Conservation (phyloP, 2,888 invertebrate genomes). For the Automeris io region DNA sequence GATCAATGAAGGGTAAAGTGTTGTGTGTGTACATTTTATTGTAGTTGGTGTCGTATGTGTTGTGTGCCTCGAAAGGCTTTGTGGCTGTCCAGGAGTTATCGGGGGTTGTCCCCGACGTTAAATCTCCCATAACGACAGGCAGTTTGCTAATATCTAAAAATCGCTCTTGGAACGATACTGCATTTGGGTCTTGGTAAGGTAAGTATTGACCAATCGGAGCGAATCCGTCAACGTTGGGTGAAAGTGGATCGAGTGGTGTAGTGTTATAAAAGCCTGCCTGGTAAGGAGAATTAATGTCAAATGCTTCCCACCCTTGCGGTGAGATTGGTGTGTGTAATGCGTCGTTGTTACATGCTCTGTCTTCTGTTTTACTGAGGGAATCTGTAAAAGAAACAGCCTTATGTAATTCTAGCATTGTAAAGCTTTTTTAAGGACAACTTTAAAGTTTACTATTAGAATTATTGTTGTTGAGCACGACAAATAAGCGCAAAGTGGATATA, state of each 20-base stretch:
- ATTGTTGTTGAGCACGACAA: too few species aligned
- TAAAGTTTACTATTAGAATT: too few species aligned
- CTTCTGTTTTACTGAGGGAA: slow-evolving; percentile 45
- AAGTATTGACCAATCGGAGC: slow-evolving; percentile 20
- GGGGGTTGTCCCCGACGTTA: slow-evolving; percentile 40
- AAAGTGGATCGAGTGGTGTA: slow-evolving; percentile 41
- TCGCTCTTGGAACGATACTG: slow-evolving; percentile 44
- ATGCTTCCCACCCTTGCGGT: slow-evolving; percentile 59
- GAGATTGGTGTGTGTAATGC: slow-evolving; percentile 64
- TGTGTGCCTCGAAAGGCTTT: slow-evolving; percentile 37
- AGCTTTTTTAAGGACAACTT: too few species aligned
- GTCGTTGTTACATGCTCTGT: slow-evolving; percentile 60
- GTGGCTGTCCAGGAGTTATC: slow-evolving; percentile 39
- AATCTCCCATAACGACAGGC: slow-evolving; percentile 58
- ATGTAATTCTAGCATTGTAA: too few species aligned
- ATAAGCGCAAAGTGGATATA: too few species aligned
- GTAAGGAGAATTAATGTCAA: slow-evolving; percentile 54
- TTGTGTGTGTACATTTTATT: slow-evolving; percentile 42
- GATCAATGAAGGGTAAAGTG: slow-evolving; percentile 57
- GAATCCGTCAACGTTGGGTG: slow-evolving; percentile 43
- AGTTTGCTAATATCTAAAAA: slow-evolving; percentile 54
- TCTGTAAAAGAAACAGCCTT: slow-evolving; percentile 41
- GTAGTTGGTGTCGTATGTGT: slow-evolving; percentile 36
- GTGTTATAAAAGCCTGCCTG: slow-evolving; percentile 47
- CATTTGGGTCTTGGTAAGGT: slow-evolving; percentile 27